Percentiles rank a stretch among this genome's conserved stretches.
Evolutionary conservation across 2,797 vertebrate genomes (phyloP).

Genomic region (Chelon labrosus): DNA sequence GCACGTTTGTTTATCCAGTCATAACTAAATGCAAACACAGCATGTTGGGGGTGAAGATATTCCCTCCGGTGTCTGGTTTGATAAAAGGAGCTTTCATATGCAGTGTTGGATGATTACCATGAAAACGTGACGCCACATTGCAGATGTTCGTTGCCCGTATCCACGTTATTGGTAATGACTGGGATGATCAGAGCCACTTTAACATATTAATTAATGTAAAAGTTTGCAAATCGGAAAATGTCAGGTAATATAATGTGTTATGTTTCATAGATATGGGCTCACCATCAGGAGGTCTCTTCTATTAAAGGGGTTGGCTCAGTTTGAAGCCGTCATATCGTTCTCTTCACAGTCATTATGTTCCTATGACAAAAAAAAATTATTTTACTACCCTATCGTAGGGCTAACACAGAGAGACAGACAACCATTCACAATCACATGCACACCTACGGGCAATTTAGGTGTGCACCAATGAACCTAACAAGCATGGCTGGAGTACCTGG

Average conservation of each 20-base stretch:
- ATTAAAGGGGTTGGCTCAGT: too few species aligned
- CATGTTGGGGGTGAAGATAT: not conserved
- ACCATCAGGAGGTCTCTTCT: not conserved
- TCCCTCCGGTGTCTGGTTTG: not conserved
- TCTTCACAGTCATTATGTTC: too few species aligned
- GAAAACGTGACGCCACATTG: not conserved
- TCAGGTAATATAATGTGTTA: not conserved
- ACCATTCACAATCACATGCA: too few species aligned
- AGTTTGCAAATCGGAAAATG: not conserved
- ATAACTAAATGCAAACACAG: conserved; percentile 11
- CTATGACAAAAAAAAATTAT: too few species aligned
- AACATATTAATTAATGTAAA: not conserved
- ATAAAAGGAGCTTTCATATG: conserved; percentile 18
- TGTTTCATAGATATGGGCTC: not conserved
- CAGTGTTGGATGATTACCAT: not conserved
- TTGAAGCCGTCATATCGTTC: too few species aligned
- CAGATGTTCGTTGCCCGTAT: not conserved
- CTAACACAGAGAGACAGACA: too few species aligned
- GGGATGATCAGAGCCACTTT: not conserved
- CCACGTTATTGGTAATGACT: not conserved
- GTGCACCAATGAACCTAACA: too few species aligned
- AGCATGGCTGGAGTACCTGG: too few species aligned
- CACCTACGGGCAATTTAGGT: too few species aligned
- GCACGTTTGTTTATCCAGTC: conserved; percentile 14
- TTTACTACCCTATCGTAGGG: too few species aligned